Evolutionary conservation across 2,797 vertebrate genomes (phyloP), one percentile per base, ranked within the genome.

Genomic region (Knipowitschia caucasica): DNA sequence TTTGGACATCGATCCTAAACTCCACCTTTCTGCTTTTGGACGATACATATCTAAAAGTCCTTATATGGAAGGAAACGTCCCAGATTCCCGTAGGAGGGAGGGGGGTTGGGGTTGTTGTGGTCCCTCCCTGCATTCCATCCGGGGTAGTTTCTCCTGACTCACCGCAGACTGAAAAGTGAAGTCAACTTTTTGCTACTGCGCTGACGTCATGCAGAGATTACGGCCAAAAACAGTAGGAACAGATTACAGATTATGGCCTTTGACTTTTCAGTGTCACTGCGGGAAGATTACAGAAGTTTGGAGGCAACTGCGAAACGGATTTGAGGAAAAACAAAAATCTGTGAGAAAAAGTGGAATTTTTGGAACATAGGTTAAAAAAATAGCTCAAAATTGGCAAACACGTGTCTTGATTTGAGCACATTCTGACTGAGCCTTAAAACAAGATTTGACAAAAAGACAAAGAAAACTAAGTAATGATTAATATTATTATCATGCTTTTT

Each of bases 21-120:
- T 80, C 86, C 85, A 54, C 87, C 84, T 73, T 64, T 56, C 36
- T 58, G 62, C 59, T 68, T 51, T 56, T 68, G 51, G 71, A 69
- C 78, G 81, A 87, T 88, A 84, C 86, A 89, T 85, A 88, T 88
- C 71, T 85, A 90, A 90, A 90, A 87, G 56, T 88, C 90, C 90
- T 76, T 91, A 90, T 91, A 91, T 89, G 90, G 89, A 84, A 77
- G 80, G 87, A 86, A 89, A 88, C 86, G 73, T 81, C 78, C 86
- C 83, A 79, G 83, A 91, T 89, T 90, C 84, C 88, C 84, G 68
- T 50, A 73, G 68, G 85, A 82, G 84, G 86, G 87, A 86, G 87
- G 85, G 77, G 69, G 68, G 79, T 63, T 20, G 30, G 4, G 2
- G 44, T 27, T 30, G 12, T 31, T 27, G 44, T 5, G 46, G 72